These are phyloP conservation scores for Epicauta chinensis DNA, from an alignment of 1,140 invertebrate species.

Conservation along the genomic window DNA sequence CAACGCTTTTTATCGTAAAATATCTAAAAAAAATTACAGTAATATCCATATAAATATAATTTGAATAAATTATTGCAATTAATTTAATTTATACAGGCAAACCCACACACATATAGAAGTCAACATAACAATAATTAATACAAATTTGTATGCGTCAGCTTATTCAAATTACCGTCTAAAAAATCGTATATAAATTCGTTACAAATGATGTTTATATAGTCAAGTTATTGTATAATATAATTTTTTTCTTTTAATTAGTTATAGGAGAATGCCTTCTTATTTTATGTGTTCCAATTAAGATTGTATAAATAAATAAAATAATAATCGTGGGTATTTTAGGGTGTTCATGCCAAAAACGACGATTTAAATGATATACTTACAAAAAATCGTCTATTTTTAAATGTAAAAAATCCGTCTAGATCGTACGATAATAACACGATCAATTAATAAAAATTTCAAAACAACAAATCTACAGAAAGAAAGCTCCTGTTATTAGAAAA, in stretches of 20 bases:
- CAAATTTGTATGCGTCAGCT: conserved; percentile 22
- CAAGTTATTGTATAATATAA: conserved; percentile 6
- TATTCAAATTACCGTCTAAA: conserved; percentile 11
- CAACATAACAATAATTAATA: conserved; percentile 22
- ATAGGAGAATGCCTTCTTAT: conserved; percentile 6
- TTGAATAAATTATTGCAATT: conserved; percentile 20
- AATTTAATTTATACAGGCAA: conserved; percentile 13
- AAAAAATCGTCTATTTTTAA: no score
- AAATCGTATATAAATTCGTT: conserved; percentile 1
- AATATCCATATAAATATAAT: background rate
- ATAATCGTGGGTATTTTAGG: no score
- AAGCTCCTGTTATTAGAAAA: no score
- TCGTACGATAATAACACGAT: no score
- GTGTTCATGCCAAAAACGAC: no score
- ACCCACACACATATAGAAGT: background rate
- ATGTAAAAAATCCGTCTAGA: no score
- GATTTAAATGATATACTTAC: no score
- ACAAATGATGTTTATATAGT: conserved; percentile 12
- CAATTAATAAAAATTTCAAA: no score
- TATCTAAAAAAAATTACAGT: no score
- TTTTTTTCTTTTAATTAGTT: conserved; percentile 18
- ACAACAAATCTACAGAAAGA: no score
- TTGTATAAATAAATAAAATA: no score
- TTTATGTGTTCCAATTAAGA: conserved; percentile 4
- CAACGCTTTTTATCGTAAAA: conserved; percentile 8